These are phyloP conservation scores for Rhizoglyphus robini DNA, from an alignment of 1,140 invertebrate genomes.

Conservation along the genomic window DNA sequence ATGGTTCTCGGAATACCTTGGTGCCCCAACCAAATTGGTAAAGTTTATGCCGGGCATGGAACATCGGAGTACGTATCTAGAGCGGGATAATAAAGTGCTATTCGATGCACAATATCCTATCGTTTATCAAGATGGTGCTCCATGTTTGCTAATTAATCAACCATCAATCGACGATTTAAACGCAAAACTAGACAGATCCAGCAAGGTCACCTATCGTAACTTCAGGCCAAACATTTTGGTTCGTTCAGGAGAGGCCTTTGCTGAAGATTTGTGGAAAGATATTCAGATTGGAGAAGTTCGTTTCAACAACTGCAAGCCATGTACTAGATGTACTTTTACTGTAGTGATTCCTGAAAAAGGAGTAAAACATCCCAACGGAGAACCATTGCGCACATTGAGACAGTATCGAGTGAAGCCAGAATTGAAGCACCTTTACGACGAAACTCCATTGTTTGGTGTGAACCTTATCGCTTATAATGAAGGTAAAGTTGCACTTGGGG, in stretches of 20 bases:
- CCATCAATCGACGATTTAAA: conserved; percentile 32
- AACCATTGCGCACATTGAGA: conserved; percentile 32
- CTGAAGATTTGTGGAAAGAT: conserved; percentile 29
- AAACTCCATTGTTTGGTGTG: conserved; percentile 17
- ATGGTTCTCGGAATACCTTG: conserved; percentile 14
- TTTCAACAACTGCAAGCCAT: conserved; percentile 27
- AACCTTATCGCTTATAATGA: neutral
- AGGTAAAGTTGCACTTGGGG: neutral
- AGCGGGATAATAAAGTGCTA: neutral
- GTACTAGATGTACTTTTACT: conserved; percentile 31
- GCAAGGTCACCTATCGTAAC: conserved; percentile 26
- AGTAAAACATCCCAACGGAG: conserved; percentile 28
- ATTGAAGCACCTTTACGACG: neutral
- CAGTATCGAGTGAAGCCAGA: conserved; percentile 10
- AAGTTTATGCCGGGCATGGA: neutral
- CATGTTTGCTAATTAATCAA: conserved; percentile 29
- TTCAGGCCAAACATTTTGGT: conserved; percentile 30
- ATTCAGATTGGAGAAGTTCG: conserved; percentile 27
- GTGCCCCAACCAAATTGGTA: neutral
- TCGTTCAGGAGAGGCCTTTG: conserved; percentile 25
- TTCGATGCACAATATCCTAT: neutral
- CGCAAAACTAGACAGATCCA: conserved; percentile 22
- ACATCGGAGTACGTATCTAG: neutral
- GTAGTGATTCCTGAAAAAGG: conserved; percentile 33
- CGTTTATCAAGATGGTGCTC: conserved; percentile 15